Conservation (phyloP, 23 tunicate genomes). For the Styela plicata region DNA sequence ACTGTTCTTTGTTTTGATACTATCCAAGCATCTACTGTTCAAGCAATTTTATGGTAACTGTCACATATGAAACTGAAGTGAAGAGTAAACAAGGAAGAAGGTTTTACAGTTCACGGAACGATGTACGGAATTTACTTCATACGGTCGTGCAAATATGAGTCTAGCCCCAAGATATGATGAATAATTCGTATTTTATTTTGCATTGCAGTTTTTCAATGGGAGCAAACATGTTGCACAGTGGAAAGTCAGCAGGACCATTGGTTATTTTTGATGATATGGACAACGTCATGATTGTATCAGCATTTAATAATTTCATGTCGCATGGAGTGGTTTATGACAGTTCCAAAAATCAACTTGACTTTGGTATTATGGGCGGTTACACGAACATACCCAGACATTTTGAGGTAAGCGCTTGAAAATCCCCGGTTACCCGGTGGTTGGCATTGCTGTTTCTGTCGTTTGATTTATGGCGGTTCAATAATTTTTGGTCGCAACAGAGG, state of each 20-base stretch:
- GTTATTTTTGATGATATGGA: conserved; percentile 51
- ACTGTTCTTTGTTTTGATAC: too few relatives aligned
- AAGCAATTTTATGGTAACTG: too few relatives aligned
- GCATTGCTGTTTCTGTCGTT: too few relatives aligned
- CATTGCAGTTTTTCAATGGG: background rate
- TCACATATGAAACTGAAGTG: too few relatives aligned
- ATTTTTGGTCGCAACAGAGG: too few relatives aligned
- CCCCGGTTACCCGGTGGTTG: too few relatives aligned
- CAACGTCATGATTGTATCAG: conserved; percentile 60
- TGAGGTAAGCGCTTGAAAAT: conserved; percentile 36
- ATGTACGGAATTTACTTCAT: background rate
- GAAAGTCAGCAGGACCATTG: conserved; percentile 64
- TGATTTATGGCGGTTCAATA: too few relatives aligned
- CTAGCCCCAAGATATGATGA: too few relatives aligned
- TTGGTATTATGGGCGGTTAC: conserved; percentile 76
- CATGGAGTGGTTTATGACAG: conserved; percentile 59
- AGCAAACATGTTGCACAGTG: conserved; percentile 33
- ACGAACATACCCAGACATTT: conserved; percentile 45
- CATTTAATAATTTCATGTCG: conserved; percentile 77
- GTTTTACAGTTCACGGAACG: too few relatives aligned
- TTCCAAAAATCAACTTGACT: conserved; percentile 31
- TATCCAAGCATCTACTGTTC: too few relatives aligned
- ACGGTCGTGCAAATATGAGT: background rate
- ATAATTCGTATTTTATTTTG: background rate
- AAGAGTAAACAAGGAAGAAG: too few relatives aligned